Conservation (phyloP, 1,140 invertebrate genomes). For the Drosophila equinoxialis region DNA sequence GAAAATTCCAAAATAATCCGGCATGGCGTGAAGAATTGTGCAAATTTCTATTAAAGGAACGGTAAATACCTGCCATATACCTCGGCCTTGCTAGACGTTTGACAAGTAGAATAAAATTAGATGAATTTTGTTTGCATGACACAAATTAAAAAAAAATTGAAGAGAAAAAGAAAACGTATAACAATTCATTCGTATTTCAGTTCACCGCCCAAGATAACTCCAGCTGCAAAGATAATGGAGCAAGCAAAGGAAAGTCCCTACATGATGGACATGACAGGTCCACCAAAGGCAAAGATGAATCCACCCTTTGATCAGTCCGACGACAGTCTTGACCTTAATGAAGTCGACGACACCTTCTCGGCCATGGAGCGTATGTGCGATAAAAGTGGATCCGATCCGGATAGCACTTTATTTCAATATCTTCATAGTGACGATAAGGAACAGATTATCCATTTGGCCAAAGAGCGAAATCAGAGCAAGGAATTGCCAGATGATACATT, state of each 20-base stretch:
- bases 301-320: slow-evolving; percentile 15
- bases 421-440: slow-evolving; percentile 63
- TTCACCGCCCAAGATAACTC: slow-evolving; percentile 1
- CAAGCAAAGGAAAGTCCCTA: slow-evolving; percentile 42
- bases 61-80: slow-evolving; percentile 69
- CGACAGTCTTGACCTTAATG: neutral
- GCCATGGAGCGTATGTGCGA: slow-evolving; percentile 75
- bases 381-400: slow-evolving; percentile 74
- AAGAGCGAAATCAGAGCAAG: slow-evolving; percentile 33
- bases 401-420: slow-evolving; percentile 75
- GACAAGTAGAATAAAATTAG: slow-evolving; percentile 4
- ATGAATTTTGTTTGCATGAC: neutral
- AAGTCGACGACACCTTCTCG: slow-evolving; percentile 66
- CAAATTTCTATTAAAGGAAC: slow-evolving; percentile 61
- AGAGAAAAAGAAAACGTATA: neutral
- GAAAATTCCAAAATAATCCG: slow-evolving; percentile 72
- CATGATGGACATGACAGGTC: slow-evolving; percentile 41
- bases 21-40: slow-evolving; percentile 72
- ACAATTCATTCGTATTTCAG: slow-evolving; percentile 9
- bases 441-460: slow-evolving; percentile 55
- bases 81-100: neutral
- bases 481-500: slow-evolving; percentile 62
- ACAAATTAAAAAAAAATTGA: neutral
- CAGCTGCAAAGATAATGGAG: slow-evolving; percentile 19
- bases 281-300: slow-evolving; percentile 6